These are phyloP conservation scores for Pocillopora verrucosa DNA, from an alignment of 64 coral and sea anemone genomes.

Conservation along the genomic window DNA sequence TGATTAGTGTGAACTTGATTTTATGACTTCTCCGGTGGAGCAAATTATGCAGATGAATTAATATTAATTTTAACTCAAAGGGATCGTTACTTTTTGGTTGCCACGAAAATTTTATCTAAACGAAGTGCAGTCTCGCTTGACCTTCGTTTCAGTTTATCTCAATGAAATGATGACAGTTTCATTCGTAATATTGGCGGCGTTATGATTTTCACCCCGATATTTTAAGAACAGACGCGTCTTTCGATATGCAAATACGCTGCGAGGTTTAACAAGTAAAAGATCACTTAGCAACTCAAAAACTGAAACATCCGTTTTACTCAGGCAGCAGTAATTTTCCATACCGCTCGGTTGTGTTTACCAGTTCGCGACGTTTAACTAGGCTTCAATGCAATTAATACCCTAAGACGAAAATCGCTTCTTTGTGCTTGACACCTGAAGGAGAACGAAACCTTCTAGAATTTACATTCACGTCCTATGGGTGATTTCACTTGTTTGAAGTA, in stretches of 20 bases:
- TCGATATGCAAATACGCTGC: neutral
- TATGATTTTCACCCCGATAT: neutral
- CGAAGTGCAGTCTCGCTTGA: neutral
- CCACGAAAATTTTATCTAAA: neutral
- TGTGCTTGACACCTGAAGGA: neutral
- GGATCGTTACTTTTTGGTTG: neutral
- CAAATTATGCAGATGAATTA: too few species aligned
- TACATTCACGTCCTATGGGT: neutral
- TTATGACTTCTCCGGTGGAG: too few species aligned
- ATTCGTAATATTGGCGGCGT: neutral
- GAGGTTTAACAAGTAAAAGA: neutral
- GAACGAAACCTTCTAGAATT: neutral
- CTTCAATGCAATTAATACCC: neutral
- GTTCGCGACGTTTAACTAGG: neutral
- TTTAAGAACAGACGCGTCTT: neutral
- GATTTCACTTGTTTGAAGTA: neutral
- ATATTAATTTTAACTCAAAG: too few species aligned
- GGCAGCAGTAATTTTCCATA: neutral
- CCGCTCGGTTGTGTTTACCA: neutral
- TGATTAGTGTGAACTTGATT: too few species aligned
- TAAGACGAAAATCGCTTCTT: neutral
- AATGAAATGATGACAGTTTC: neutral
- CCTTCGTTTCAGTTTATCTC: neutral
- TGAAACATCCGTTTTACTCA: neutral
- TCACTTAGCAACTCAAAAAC: constrained; percentile 1